Conservation (phyloP, 2,797 vertebrate genomes). For the Ispidina picta region DNA sequence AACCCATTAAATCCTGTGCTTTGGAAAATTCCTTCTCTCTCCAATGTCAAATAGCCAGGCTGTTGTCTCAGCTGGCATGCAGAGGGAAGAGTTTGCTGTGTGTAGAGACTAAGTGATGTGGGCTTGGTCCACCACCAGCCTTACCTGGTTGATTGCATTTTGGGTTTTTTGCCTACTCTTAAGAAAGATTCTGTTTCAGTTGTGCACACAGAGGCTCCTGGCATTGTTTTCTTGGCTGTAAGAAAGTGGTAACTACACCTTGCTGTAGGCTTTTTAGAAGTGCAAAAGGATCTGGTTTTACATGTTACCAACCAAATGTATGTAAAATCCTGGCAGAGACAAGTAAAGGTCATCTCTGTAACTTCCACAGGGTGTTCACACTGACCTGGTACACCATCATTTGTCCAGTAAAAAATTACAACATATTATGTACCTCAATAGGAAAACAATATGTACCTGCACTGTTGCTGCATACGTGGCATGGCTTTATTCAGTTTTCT, state of each 20-base stretch:
- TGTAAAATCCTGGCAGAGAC: not conserved
- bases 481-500: not conserved
- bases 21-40: constrained; percentile 41
- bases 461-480: not conserved
- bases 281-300: not conserved
- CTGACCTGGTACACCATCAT: not conserved
- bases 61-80: not conserved
- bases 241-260: not conserved
- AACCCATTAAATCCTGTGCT: constrained; percentile 47
- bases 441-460: not conserved
- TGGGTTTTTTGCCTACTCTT: not conserved
- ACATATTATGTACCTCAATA: not conserved
- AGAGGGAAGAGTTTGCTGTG: not conserved
- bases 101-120: not conserved
- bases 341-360: not conserved
- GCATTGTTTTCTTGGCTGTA: not conserved
- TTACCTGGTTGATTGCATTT: not conserved
- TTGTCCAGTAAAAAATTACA: not conserved
- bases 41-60: not conserved
- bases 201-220: not conserved
- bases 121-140: not conserved
- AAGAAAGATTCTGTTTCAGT: not conserved
- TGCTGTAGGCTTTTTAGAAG: not conserved
- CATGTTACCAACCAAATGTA: not conserved
- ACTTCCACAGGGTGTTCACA: not conserved